Conservation (phyloP, 2,113 vertebrate species). For the Talpa occidentalis region DNA sequence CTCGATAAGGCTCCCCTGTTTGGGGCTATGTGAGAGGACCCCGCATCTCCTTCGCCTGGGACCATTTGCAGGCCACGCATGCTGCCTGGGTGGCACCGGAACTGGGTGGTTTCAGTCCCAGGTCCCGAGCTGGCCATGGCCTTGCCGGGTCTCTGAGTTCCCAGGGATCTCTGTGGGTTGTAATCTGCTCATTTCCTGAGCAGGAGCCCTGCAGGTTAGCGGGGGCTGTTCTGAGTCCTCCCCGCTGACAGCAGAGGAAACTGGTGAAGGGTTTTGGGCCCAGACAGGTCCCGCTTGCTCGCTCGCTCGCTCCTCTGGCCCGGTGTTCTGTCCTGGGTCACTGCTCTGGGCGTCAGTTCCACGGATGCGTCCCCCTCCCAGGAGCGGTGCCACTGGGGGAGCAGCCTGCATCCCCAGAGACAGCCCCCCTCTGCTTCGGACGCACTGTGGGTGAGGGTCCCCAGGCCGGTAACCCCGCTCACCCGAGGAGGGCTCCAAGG, state of each 20-base stretch:
- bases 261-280: not conserved
- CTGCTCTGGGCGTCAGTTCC: no score
- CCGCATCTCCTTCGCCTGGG: not conserved
- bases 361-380: no score
- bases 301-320: no score
- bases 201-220: not conserved
- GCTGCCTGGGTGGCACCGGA: not conserved
- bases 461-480: not conserved
- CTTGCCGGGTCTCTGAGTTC: not conserved
- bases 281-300: rapidly evolving
- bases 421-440: not conserved
- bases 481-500: not conserved
- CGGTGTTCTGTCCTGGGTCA: not conserved
- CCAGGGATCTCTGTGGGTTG: not conserved
- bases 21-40: no score
- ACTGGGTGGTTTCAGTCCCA: not conserved
- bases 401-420: not conserved
- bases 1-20: not conserved
- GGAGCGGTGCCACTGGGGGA: no score
- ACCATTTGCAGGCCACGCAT: not conserved
- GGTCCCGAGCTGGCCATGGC: not conserved
- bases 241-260: not conserved
- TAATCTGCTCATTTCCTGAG: not conserved
- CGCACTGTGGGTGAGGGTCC: not conserved
- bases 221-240: not conserved